Evolutionary conservation across 1,140 invertebrate genomes (phyloP).

Genomic region (Marisa cornuarietis): DNA sequence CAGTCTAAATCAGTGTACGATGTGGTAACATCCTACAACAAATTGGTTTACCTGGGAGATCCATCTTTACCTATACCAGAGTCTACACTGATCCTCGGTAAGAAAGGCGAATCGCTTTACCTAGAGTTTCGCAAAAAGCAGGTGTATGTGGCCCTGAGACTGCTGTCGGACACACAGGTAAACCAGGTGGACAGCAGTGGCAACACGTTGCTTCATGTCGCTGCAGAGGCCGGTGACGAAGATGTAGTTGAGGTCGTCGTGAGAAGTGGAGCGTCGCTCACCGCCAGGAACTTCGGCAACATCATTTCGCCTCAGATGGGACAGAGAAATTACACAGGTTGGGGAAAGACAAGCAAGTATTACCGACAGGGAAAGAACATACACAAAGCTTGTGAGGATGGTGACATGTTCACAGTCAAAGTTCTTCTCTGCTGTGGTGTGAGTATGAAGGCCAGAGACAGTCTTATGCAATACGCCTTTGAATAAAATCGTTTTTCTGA

Average conservation of each 20-base stretch:
- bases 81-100: background rate
- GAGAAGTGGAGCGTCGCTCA: background rate
- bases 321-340: background rate
- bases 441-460: too few species aligned
- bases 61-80: background rate
- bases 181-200: background rate
- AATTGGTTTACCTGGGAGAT: background rate
- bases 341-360: too few species aligned
- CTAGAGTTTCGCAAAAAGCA: background rate
- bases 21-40: background rate
- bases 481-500: too few species aligned
- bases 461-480: too few species aligned
- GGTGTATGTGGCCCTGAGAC: conserved; percentile 1
- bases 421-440: too few species aligned
- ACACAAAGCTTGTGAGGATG: too few species aligned
- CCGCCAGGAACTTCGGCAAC: background rate
- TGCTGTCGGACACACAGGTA: conserved; percentile 4
- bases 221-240: background rate
- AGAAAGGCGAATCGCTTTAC: background rate
- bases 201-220: background rate
- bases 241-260: background rate
- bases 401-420: too few species aligned
- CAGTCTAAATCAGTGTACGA: background rate
- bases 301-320: background rate
- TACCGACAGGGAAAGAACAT: too few species aligned